Conservation (phyloP, 2,888 invertebrate genomes). For the Ennomos fuscantarius region DNA sequence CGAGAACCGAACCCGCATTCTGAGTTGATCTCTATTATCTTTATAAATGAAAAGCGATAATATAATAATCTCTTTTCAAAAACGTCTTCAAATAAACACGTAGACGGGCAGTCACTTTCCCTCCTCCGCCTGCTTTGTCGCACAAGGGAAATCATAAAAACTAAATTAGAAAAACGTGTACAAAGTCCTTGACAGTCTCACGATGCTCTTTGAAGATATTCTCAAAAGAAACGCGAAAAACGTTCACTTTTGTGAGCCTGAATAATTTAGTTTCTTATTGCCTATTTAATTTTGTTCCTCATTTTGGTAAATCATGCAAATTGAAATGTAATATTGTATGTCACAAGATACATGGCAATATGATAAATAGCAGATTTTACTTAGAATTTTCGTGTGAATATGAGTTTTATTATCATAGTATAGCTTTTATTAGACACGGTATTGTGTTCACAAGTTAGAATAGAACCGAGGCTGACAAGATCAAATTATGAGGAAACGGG, state of each 20-base stretch:
- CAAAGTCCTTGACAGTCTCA: conserved; percentile 19
- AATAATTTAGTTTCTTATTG: conserved; percentile 26
- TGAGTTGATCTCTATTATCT: not conserved
- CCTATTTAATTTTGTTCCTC: conserved; percentile 18
- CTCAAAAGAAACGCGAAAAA: conserved; percentile 24
- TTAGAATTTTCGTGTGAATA: no score
- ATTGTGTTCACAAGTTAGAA: no score
- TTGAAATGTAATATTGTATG: conserved; percentile 12
- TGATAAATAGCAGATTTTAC: conserved; percentile 9
- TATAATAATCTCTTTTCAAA: conserved; percentile 14
- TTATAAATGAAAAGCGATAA: conserved; percentile 3
- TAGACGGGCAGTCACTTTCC: conserved; percentile 19
- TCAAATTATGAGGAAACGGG: no score
- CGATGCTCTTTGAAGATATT: conserved; percentile 23
- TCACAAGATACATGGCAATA: conserved; percentile 7
- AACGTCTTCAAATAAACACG: conserved; percentile 16
- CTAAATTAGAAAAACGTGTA: conserved; percentile 28
- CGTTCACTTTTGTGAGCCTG: conserved; percentile 12
- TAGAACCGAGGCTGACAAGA: no score
- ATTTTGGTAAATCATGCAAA: conserved; percentile 17
- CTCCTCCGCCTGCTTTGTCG: conserved; percentile 12
- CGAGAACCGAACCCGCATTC: no score
- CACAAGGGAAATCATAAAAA: conserved; percentile 32
- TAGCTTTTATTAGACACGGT: no score
- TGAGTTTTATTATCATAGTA: no score